Percentiles rank a stretch among this genome's conserved stretches.
Evolutionary conservation across 1,140 invertebrate genomes (phyloP).

Genomic region (Spodoptera frugiperda): DNA sequence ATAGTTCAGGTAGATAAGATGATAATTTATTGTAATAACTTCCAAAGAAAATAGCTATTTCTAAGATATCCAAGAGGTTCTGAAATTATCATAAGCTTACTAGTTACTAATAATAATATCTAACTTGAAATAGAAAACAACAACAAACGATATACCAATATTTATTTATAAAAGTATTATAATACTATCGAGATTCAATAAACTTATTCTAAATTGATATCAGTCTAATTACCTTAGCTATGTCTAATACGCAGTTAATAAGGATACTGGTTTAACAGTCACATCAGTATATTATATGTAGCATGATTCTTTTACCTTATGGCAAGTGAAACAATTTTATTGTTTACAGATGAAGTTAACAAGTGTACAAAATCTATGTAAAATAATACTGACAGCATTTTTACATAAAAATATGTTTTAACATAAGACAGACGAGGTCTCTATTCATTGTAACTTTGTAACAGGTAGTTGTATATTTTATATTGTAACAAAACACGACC

Average conservation of each 20-base stretch:
- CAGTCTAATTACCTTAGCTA: slow-evolving; percentile 56
- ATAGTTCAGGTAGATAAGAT: too few relatives aligned
- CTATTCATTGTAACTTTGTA: background rate
- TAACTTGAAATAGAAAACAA: slow-evolving; percentile 33
- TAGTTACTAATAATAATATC: too few relatives aligned
- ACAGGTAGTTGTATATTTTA: background rate
- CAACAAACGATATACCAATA: slow-evolving; percentile 40
- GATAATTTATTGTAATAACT: too few relatives aligned
- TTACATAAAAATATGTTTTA: slow-evolving; percentile 13
- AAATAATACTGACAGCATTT: slow-evolving; percentile 41
- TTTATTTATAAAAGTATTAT: slow-evolving; percentile 48
- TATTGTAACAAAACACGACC: slow-evolving; percentile 6
- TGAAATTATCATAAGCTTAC: too few relatives aligned
- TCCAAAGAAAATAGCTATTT: too few relatives aligned
- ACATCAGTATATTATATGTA: background rate
- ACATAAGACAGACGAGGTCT: too few relatives aligned
- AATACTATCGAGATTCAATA: slow-evolving; percentile 54
- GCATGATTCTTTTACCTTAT: too few relatives aligned
- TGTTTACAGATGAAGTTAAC: background rate
- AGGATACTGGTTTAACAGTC: slow-evolving; percentile 17
- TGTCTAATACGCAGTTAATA: slow-evolving; percentile 36
- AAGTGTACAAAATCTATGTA: slow-evolving; percentile 25
- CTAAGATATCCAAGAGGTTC: too few relatives aligned
- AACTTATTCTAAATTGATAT: slow-evolving; percentile 52
- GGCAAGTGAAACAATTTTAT: slow-evolving; percentile 20